A percentile compares a stretch with the other conserved stretches of the same genome.
Conservation (phyloP, 2,888 invertebrate genomes). For the Drosophila kokeensis region DNA sequence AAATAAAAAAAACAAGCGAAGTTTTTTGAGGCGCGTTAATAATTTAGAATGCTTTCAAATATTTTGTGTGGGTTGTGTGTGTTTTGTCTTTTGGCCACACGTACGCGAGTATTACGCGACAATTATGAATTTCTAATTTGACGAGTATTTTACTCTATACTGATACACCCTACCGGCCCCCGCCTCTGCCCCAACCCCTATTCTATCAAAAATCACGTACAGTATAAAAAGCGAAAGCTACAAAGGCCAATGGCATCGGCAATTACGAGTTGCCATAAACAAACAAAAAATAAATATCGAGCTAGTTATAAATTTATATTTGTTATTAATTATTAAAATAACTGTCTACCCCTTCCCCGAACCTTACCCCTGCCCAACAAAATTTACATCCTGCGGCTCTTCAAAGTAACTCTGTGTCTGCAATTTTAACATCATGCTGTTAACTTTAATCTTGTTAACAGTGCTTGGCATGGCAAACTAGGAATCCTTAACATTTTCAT, state of each 20-base stretch:
- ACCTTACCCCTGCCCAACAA: background rate
- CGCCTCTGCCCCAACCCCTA: constrained; percentile 8
- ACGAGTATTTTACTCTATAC: constrained; percentile 18
- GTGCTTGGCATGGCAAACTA: constrained; percentile 2
- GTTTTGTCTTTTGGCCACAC: constrained; percentile 25
- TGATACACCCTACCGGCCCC: background rate
- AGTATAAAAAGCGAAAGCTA: constrained; percentile 82
- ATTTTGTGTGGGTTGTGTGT: constrained; percentile 41
- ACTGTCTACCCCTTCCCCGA: constrained; percentile 9
- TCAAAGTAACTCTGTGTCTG: constrained; percentile 31
- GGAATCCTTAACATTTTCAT: too few relatives aligned
- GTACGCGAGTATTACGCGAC: constrained; percentile 66
- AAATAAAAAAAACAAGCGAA: constrained; percentile 44
- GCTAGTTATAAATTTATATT: constrained; percentile 36
- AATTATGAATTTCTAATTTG: constrained; percentile 77
- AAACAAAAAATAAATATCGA: constrained; percentile 11
- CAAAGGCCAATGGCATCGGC: constrained; percentile 81
- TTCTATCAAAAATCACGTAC: constrained; percentile 69
- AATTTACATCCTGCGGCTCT: constrained; percentile 18
- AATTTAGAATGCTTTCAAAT: constrained; percentile 72
- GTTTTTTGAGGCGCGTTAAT: constrained; percentile 70
- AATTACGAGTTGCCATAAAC: constrained; percentile 49
- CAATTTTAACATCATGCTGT: constrained; percentile 29
- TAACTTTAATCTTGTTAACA: constrained; percentile 36
- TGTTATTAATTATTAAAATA: constrained; percentile 46